These are phyloP conservation scores for Panagrolaimus sp. DNA, from an alignment of 1,140 invertebrate species.

Conservation along the genomic window DNA sequence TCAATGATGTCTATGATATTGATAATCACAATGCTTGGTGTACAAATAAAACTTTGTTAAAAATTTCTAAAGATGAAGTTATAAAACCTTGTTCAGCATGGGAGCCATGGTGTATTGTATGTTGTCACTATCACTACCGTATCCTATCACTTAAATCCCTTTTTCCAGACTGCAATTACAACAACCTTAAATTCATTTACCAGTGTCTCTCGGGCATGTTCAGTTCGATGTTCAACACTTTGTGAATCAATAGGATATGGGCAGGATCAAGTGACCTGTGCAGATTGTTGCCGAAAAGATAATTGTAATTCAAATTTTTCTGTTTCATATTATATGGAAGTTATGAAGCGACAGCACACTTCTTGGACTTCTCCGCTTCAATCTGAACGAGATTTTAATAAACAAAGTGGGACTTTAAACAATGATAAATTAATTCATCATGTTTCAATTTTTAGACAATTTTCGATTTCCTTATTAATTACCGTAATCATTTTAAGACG, in stretches of 20 bases:
- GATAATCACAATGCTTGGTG: constrained; percentile 24
- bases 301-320: not conserved
- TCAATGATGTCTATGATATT: constrained; percentile 27
- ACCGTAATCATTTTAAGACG: too few relatives aligned
- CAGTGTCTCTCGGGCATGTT: constrained; percentile 26
- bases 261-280: constrained; percentile 22
- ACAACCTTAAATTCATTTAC: constrained; percentile 27
- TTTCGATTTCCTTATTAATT: constrained; percentile 24
- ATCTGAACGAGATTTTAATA: constrained; percentile 18
- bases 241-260: constrained; percentile 21
- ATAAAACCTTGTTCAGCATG: constrained; percentile 24
- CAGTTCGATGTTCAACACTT: constrained; percentile 20
- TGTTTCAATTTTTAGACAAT: constrained; percentile 12
- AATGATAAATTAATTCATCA: not conserved
- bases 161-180: constrained; percentile 19
- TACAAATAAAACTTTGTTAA: constrained; percentile 22
- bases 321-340: constrained; percentile 18
- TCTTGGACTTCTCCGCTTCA: constrained; percentile 8
- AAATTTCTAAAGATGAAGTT: constrained; percentile 24
- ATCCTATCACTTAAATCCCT: not conserved
- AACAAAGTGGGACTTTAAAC: not conserved
- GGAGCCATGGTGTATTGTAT: constrained; percentile 18
- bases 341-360: constrained; percentile 20
- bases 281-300: not conserved
- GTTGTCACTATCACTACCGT: not conserved